Conservation (phyloP, 1,140 invertebrate genomes). For the Nasonia vitripennis region DNA sequence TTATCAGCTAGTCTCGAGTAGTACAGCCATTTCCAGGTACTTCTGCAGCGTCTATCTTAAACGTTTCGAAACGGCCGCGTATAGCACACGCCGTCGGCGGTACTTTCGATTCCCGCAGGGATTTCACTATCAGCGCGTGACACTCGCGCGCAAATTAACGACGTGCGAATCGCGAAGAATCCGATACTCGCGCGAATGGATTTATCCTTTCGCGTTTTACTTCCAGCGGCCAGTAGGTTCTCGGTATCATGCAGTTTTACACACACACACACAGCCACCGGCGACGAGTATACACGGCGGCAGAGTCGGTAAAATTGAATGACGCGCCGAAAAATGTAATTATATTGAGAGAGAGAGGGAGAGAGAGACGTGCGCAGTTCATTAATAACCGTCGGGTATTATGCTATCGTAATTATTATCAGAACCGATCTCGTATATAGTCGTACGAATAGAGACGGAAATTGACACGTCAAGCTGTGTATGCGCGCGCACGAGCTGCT, state of each 20-base stretch:
- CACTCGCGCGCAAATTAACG: not conserved
- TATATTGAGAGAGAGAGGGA: no score
- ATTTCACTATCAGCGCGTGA: not conserved
- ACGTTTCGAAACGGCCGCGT: not conserved
- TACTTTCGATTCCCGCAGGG: not conserved
- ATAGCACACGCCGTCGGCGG: not conserved
- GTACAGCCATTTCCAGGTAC: not conserved
- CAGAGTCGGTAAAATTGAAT: not conserved
- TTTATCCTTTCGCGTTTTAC: no score
- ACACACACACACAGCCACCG: not conserved
- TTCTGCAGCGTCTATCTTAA: not conserved
- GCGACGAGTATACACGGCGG: not conserved
- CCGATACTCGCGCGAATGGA: not conserved
- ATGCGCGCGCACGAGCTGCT: not conserved
- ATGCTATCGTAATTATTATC: slow-evolving; percentile 17
- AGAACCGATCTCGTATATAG: not conserved
- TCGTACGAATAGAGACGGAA: not conserved
- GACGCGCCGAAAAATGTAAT: not conserved
- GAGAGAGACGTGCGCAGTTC: not conserved
- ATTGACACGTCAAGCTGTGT: not conserved
- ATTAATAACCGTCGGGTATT: slow-evolving; percentile 19
- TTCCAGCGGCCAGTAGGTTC: not conserved
- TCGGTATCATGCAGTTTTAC: not conserved
- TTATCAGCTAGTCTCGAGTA: not conserved
- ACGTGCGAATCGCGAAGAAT: not conserved